Evolutionary conservation across 2,797 vertebrate species (phyloP), one percentile per base, ranked within the genome.

Genomic region (Kryptolebias ocellatus): DNA sequence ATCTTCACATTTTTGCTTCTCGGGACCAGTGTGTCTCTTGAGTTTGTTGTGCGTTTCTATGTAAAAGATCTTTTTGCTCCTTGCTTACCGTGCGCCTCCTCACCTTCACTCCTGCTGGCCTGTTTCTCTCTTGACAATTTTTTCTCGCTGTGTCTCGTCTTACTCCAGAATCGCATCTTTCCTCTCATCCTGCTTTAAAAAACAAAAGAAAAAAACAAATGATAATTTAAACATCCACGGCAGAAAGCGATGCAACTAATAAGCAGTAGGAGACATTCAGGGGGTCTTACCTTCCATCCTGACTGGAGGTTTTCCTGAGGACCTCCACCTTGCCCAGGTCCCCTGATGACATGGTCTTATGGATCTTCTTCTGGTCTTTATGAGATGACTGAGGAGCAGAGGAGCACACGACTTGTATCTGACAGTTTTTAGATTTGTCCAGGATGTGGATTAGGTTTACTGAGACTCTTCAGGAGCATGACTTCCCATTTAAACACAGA

Each of bases 341-440:
- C 76, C 96, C 97, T 57, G 98, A 97, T 24, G 97, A 98, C 95
- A 98, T 94, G 55, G 97, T 94, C 83, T 99, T 99, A 79, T 97
- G 96, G 79, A 98, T 94, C 76, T 95, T 96, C 63, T 92, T 88
- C 87, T 95, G 95, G 69, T 95, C 94, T 81, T 96, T 90, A 60
- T 90, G 90, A 62, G 91, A 87, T 0, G 80, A 27, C 91, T 92
- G 80, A 1, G 70, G 51, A 64, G 24, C 20, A 76, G 34, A 74
- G 53, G 31, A 34, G 31, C 31, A 34, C 31, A 34, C 31, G 9
- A 9, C 31, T 34, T 34, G 31, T 9, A 34, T 34, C 4, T 34
- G 31, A 34, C 31, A 34, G 31, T 4, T 31, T 4, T 31, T 4
- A 45, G 17, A 44, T 15, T 34, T 29, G 14, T 59, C 34, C 17